A percentile compares a stretch with the other conserved stretches of the same genome.
These are phyloP conservation scores for Folsomia manolachei DNA, from an alignment of 2,888 invertebrate species.

Conservation along the genomic window DNA sequence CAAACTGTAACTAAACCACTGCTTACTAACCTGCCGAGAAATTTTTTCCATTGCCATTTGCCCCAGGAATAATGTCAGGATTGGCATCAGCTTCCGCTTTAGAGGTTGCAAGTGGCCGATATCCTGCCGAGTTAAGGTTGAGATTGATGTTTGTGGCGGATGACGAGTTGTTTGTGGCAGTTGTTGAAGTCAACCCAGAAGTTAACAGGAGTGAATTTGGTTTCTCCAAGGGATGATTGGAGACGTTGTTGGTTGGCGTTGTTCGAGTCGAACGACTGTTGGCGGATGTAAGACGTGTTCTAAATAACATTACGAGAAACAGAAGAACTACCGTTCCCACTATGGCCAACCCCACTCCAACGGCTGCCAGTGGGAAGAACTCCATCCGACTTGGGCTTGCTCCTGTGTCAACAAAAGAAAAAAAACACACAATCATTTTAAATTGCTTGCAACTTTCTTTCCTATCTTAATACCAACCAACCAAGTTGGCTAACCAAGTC, in stretches of 20 bases:
- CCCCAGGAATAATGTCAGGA: slow-evolving; percentile 51
- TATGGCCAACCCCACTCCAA: slow-evolving; percentile 49
- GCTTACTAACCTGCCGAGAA: slow-evolving; percentile 46
- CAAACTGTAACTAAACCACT: too few species aligned
- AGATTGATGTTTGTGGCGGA: slow-evolving; percentile 33
- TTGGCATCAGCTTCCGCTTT: slow-evolving; percentile 49
- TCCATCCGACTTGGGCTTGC: slow-evolving; percentile 50
- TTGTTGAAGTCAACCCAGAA: slow-evolving; percentile 31
- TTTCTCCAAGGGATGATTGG: slow-evolving; percentile 40
- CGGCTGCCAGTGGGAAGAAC: slow-evolving; percentile 49
- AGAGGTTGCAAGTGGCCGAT: slow-evolving; percentile 43
- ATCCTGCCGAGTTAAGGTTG: slow-evolving; percentile 38
- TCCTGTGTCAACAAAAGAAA: slow-evolving; percentile 40
- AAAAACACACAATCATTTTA: slow-evolving; percentile 22
- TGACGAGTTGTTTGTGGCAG: slow-evolving; percentile 37
- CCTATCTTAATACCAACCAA: background rate
- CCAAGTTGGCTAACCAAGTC: background rate
- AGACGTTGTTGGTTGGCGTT: slow-evolving; percentile 31
- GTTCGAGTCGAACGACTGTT: slow-evolving; percentile 27
- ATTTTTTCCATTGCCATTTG: slow-evolving; percentile 38
- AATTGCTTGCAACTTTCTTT: slow-evolving; percentile 8
- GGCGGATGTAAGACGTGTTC: slow-evolving; percentile 45
- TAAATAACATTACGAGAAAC: slow-evolving; percentile 47
- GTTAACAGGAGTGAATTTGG: slow-evolving; percentile 36
- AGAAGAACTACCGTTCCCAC: slow-evolving; percentile 49